These are phyloP conservation scores for Drosophila grimshawi DNA, from an alignment of 1,140 invertebrate species.

Conservation along the genomic window DNA sequence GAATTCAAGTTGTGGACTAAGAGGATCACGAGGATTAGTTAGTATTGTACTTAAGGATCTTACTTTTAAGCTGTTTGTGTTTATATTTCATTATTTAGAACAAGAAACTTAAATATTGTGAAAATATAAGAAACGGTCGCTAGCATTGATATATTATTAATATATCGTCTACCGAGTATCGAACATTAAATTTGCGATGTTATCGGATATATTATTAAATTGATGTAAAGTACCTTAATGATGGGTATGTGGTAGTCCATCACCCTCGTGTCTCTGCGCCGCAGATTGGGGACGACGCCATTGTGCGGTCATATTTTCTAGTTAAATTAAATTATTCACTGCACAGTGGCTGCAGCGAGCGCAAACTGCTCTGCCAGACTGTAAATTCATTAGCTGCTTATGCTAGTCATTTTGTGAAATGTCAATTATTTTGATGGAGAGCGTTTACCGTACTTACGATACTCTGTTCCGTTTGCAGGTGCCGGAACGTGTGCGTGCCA, in stretches of 20 bases:
- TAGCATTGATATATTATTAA: too few relatives aligned
- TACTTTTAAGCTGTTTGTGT: too few relatives aligned
- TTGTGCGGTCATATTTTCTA: constrained; percentile 70
- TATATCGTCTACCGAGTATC: too few relatives aligned
- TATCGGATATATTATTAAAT: too few relatives aligned
- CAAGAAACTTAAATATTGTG: too few relatives aligned
- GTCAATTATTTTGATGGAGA: constrained; percentile 11
- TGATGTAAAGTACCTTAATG: not conserved
- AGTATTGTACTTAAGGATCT: too few relatives aligned
- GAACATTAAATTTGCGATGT: too few relatives aligned
- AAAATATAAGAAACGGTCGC: too few relatives aligned
- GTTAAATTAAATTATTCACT: constrained; percentile 79
- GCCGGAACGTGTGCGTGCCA: constrained; percentile 93
- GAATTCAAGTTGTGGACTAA: too few relatives aligned
- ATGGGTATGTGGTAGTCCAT: not conserved
- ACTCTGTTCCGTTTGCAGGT: constrained; percentile 86
- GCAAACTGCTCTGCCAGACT: constrained; percentile 6
- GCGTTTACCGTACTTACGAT: not conserved
- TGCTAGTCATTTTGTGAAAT: constrained; percentile 22
- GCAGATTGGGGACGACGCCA: constrained; percentile 33
- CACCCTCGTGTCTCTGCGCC: not conserved
- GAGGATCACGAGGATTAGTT: too few relatives aligned
- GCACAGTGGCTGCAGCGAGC: constrained; percentile 64
- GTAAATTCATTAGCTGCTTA: constrained; percentile 71
- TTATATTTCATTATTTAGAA: too few relatives aligned